phyloP scores from a whole-genome alignment of 2,888 invertebrate species.

The Lepidochrysops patricia region DNA sequence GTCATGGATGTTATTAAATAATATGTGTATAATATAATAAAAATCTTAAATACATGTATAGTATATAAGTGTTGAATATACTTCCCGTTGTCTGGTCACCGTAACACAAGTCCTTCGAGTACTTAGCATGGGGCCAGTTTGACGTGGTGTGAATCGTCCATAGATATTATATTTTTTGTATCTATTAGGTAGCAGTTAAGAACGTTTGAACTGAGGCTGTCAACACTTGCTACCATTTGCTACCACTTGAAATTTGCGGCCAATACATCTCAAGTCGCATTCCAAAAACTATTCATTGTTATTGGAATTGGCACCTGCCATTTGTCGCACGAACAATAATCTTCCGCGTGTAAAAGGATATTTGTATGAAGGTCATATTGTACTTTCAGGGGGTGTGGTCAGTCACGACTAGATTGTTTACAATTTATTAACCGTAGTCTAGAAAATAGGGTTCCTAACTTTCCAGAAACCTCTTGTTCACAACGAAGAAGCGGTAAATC shows the following conservation, averaged over 20 bases:
- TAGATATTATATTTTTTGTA: too few relatives aligned
- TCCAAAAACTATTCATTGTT: not conserved
- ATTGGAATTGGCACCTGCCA: not conserved
- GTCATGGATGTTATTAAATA: too few relatives aligned
- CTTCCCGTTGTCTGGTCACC: too few relatives aligned
- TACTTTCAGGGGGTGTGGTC: constrained; percentile 48
- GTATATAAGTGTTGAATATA: too few relatives aligned
- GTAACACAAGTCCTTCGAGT: too few relatives aligned
- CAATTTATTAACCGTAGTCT: constrained; percentile 55
- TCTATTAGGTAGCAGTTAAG: too few relatives aligned
- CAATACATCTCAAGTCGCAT: not conserved
- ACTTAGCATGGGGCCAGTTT: too few relatives aligned
- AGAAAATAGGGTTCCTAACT: not conserved
- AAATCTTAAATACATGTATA: too few relatives aligned
- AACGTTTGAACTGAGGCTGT: too few relatives aligned
- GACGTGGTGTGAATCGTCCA: too few relatives aligned
- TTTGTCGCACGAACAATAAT: not conserved
- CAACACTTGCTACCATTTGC: not conserved
- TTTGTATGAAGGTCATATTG: constrained; percentile 51
- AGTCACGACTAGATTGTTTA: constrained; percentile 68
- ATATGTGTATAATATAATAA: too few relatives aligned
- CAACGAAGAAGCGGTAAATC: too few relatives aligned
- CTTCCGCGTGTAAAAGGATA: not conserved
- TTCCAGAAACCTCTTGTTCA: not conserved
- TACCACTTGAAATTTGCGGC: not conserved